These are phyloP conservation scores for Rhopalosiphum maidis DNA, from an alignment of 1,140 invertebrate species.

Conservation along the genomic window DNA sequence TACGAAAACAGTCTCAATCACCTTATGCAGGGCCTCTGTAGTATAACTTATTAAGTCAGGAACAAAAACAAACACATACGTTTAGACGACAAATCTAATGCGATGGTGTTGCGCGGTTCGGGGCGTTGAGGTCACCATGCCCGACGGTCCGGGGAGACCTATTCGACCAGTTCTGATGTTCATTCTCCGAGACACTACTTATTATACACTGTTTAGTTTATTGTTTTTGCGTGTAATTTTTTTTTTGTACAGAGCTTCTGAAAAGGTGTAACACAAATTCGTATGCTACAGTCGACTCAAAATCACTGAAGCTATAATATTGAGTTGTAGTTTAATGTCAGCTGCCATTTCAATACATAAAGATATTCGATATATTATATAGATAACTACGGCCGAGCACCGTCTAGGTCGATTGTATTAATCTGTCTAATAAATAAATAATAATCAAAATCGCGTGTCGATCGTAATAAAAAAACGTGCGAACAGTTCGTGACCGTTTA, in stretches of 20 bases:
- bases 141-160: background rate
- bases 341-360: background rate
- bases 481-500: constrained; percentile 13
- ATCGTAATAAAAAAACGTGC: background rate
- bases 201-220: background rate
- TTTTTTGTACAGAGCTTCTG: background rate
- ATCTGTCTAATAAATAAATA: background rate
- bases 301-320: background rate
- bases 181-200: background rate
- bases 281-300: background rate
- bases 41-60: too few relatives aligned
- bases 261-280: background rate
- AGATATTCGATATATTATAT: background rate
- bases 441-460: background rate
- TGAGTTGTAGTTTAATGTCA: background rate
- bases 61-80: background rate
- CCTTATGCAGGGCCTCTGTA: background rate
- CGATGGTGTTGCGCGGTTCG: background rate
- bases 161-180: background rate
- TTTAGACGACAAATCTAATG: background rate
- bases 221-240: background rate
- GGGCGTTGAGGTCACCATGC: background rate
- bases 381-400: background rate
- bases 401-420: background rate
- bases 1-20: background rate